These are phyloP conservation scores for Cygnus buccinator DNA, from an alignment of 2,113 vertebrate species.

Conservation along the genomic window DNA sequence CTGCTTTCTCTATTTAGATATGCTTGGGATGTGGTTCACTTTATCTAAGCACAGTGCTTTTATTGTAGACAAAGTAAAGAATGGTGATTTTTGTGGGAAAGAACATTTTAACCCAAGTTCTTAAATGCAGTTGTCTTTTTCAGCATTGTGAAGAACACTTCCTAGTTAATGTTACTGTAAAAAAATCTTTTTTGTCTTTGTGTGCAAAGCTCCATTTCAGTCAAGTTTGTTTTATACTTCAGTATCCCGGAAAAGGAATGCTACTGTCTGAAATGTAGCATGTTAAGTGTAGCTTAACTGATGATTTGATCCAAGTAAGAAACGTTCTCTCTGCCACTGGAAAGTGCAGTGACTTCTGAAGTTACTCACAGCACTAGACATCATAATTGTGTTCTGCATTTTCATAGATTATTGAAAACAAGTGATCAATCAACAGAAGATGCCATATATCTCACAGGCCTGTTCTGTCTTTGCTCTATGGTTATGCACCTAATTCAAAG, in stretches of 20 bases:
- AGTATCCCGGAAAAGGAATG: neutral
- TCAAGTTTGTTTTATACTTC: neutral
- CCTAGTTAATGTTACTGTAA: neutral
- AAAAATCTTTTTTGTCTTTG: neutral
- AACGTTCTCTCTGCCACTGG: neutral
- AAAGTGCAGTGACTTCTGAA: neutral
- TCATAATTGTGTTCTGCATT: neutral
- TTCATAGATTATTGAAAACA: neutral
- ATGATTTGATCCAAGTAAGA: neutral
- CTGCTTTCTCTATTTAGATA: neutral
- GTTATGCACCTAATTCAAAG: neutral
- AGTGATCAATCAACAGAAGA: neutral
- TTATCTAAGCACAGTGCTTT: neutral
- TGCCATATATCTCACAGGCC: neutral
- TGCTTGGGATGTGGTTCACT: neutral
- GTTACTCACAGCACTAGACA: neutral
- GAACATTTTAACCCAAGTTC: neutral
- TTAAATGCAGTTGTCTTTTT: neutral
- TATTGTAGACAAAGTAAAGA: neutral
- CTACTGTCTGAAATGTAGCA: neutral
- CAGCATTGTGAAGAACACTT: neutral
- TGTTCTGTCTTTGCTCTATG: accelerated
- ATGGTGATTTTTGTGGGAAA: neutral
- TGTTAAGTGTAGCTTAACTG: neutral
- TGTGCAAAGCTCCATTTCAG: neutral